Percentiles rank a stretch among this genome's conserved stretches.
These are phyloP conservation scores for Philhelius pedissequus DNA, from an alignment of 2,888 invertebrate species.

Conservation along the genomic window DNA sequence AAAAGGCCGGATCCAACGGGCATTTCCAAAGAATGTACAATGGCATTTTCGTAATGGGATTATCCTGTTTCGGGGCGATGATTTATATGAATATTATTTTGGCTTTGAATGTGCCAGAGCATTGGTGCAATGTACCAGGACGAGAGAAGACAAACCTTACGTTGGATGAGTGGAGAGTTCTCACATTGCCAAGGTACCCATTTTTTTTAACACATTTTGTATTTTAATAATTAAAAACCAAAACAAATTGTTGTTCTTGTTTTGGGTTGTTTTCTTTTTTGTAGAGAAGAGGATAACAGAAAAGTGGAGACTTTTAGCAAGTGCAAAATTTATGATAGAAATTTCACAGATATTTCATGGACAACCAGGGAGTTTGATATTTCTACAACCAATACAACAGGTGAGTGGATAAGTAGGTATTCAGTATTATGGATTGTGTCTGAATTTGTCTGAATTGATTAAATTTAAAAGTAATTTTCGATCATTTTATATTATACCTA, in stretches of 20 bases:
- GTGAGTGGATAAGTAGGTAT: no score
- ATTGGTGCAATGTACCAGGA: conserved; percentile 82
- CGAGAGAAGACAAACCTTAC: conserved; percentile 79
- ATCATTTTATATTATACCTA: no score
- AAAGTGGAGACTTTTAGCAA: conserved; percentile 77
- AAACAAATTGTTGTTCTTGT: background rate
- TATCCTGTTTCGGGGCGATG: conserved; percentile 79
- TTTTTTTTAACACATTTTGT: no score
- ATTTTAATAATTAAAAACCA: background rate
- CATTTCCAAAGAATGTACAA: conserved; percentile 80
- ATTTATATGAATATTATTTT: conserved; percentile 81
- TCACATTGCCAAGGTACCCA: conserved; percentile 80
- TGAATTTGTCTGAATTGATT: no score
- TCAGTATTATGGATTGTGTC: no score
- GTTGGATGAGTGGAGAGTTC: conserved; percentile 79
- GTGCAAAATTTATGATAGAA: conserved; percentile 79
- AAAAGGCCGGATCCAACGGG: conserved; percentile 80
- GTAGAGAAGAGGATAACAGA: conserved; percentile 76
- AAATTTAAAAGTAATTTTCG: no score
- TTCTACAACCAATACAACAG: background rate
- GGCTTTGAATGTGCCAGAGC: conserved; percentile 81
- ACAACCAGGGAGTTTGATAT: background rate
- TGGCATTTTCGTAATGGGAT: conserved; percentile 79
- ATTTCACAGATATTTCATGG: conserved; percentile 71
- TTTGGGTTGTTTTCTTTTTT: background rate